These are phyloP conservation scores for Poeciliopsis infans DNA, from an alignment of 2,797 vertebrate species.

Conservation along the genomic window DNA sequence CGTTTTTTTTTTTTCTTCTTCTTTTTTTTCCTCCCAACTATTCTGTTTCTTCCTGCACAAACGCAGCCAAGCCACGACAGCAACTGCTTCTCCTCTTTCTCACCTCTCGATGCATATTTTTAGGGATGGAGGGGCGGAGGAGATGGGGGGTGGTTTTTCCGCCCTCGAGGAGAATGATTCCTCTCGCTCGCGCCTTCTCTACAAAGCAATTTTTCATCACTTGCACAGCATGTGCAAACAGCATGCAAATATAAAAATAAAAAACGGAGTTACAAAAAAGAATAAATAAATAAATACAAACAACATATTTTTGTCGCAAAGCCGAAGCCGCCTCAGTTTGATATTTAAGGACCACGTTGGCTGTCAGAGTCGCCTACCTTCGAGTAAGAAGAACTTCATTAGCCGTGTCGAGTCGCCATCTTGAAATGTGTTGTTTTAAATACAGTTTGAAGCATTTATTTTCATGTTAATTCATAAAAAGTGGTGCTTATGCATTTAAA, in stretches of 20 bases:
- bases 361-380: slow-evolving; percentile 2
- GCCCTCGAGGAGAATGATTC: slow-evolving; percentile 44
- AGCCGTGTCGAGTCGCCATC: not conserved
- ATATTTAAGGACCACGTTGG: slow-evolving; percentile 17
- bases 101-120: slow-evolving; percentile 60
- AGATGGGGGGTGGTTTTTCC: slow-evolving; percentile 13
- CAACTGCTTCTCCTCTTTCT: slow-evolving; percentile 53
- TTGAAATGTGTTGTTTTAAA: not conserved
- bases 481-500: not conserved
- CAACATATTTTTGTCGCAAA: slow-evolving; percentile 12
- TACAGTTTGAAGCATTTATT: not conserved
- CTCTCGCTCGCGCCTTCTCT: slow-evolving; percentile 46
- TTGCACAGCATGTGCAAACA: slow-evolving; percentile 63
- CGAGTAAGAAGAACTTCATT: not conserved
- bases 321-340: slow-evolving; percentile 26
- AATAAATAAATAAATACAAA: not conserved
- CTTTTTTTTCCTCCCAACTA: slow-evolving; percentile 62
- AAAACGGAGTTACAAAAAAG: slow-evolving; percentile 4
- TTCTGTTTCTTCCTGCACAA: slow-evolving; percentile 45
- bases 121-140: slow-evolving; percentile 35
- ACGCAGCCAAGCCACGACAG: slow-evolving; percentile 56
- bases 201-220: slow-evolving; percentile 65
- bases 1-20: slow-evolving; percentile 35
- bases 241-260: slow-evolving; percentile 23
- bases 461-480: not conserved